These are phyloP conservation scores for Drosophila rellima DNA, from an alignment of 2,888 invertebrate genomes.

Conservation along the genomic window DNA sequence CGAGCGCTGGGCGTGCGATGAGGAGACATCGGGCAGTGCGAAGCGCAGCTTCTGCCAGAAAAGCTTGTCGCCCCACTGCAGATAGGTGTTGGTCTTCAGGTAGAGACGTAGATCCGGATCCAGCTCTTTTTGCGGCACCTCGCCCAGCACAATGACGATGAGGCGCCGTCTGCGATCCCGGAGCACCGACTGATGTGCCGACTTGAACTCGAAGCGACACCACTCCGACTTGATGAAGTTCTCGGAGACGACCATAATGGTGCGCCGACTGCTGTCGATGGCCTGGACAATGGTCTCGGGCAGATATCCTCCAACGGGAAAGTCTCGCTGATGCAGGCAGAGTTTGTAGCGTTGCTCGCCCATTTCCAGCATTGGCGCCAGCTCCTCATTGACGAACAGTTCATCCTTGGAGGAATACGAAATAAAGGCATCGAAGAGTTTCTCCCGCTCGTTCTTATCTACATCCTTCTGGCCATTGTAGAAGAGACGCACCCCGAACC, in stretches of 20 bases:
- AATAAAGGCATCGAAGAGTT: slow-evolving; percentile 97
- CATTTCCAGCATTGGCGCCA: slow-evolving; percentile 94
- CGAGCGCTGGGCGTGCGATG: slow-evolving; percentile 63
- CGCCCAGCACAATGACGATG: slow-evolving; percentile 96
- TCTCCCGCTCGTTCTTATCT: slow-evolving; percentile 93
- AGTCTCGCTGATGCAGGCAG: slow-evolving; percentile 96
- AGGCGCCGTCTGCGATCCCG: slow-evolving; percentile 94
- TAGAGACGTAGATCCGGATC: slow-evolving; percentile 96
- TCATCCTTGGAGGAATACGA: slow-evolving; percentile 98
- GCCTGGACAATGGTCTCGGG: slow-evolving; percentile 97
- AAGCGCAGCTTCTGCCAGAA: slow-evolving; percentile 98
- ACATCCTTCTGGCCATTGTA: slow-evolving; percentile 90
- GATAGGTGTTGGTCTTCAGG: slow-evolving; percentile 95
- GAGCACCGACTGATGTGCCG: slow-evolving; percentile 95
- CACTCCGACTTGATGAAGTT: slow-evolving; percentile 98
- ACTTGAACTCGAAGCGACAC: slow-evolving; percentile 97
- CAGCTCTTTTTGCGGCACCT: slow-evolving; percentile 94
- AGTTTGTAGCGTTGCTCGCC: slow-evolving; percentile 93
- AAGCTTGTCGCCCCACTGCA: slow-evolving; percentile 96
- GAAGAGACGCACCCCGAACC: slow-evolving; percentile 93
- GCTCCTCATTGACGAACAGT: slow-evolving; percentile 94
- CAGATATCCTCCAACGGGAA: slow-evolving; percentile 94
- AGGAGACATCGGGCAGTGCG: slow-evolving; percentile 92
- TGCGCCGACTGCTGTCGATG: slow-evolving; percentile 95
- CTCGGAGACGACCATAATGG: slow-evolving; percentile 96